Evolutionary conservation across 2,797 vertebrate genomes (phyloP).

Genomic region (Microctenopoma stevenorrisi): DNA sequence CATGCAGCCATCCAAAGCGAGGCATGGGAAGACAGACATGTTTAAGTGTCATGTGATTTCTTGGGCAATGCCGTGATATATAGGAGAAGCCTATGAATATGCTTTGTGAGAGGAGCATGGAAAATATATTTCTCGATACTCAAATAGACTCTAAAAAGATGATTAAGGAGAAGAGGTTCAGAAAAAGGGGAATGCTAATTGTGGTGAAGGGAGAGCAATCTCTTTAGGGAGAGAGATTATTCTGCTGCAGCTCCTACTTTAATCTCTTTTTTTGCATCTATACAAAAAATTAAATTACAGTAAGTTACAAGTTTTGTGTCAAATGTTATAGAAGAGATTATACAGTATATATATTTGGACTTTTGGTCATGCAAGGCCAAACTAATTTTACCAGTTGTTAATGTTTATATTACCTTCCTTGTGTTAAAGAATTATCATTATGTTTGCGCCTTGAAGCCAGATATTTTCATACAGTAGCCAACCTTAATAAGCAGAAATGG

Average conservation of each 20-base stretch:
- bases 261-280: not conserved
- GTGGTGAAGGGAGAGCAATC: not conserved
- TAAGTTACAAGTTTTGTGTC: not conserved
- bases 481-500: not conserved
- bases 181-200: not conserved
- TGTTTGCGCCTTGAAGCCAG: no score
- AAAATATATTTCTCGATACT: constrained; percentile 2
- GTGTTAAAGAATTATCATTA: no score
- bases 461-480: no score
- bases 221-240: not conserved
- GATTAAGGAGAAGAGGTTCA: not conserved
- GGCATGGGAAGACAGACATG: constrained; percentile 36
- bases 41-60: constrained; percentile 32
- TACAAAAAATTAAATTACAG: not conserved
- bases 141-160: not conserved
- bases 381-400: no score
- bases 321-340: no score
- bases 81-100: not conserved
- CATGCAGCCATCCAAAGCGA: constrained; percentile 58
- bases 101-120: not conserved
- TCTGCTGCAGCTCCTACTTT: not conserved
- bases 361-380: no score
- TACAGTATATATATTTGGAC: no score
- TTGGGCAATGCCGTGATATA: constrained; percentile 8
- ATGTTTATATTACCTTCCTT: no score